Evolutionary conservation across 1,140 invertebrate species (phyloP).

Genomic region (Drosophila aff.): DNA sequence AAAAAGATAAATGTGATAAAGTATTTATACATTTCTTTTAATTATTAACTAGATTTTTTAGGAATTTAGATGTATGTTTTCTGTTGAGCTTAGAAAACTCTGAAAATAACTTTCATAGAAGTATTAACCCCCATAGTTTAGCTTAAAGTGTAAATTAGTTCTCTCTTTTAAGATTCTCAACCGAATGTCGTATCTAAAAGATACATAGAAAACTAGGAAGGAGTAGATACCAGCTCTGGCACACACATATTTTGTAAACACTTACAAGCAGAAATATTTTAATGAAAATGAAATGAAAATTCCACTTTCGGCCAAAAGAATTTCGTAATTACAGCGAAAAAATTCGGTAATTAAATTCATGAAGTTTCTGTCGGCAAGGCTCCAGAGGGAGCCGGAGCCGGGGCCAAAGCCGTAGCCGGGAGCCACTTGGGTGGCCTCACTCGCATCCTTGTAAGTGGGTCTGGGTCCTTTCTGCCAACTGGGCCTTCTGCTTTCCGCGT

Average conservation of each 20-base stretch:
- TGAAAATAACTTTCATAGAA: rapidly evolving
- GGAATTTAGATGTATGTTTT: no score
- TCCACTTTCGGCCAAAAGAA: constrained; percentile 80
- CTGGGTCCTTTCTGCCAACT: constrained; percentile 9
- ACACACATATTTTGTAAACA: constrained; percentile 72
- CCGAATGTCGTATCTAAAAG: not conserved
- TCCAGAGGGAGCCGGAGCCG: constrained; percentile 34
- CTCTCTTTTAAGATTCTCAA: no score
- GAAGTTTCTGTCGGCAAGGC: constrained; percentile 67
- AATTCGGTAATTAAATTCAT: constrained; percentile 83
- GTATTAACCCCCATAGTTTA: no score
- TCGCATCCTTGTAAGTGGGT: constrained; percentile 47
- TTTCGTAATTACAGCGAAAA: constrained; percentile 83
- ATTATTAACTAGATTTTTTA: not conserved
- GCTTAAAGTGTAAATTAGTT: not conserved
- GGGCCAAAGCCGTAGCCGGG: not conserved
- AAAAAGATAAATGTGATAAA: not conserved
- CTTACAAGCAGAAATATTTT: constrained; percentile 56
- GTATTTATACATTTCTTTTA: not conserved
- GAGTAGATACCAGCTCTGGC: constrained; percentile 4
- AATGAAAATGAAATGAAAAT: constrained; percentile 83
- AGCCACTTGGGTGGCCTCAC: constrained; percentile 37
- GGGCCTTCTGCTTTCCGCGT: constrained; percentile 55
- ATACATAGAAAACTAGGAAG: constrained; percentile 13
- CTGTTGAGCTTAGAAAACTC: not conserved